Percentiles rank a stretch among this genome's conserved stretches.
Conservation (phyloP, 2,797 vertebrate species). For the Anas capensis region DNA sequence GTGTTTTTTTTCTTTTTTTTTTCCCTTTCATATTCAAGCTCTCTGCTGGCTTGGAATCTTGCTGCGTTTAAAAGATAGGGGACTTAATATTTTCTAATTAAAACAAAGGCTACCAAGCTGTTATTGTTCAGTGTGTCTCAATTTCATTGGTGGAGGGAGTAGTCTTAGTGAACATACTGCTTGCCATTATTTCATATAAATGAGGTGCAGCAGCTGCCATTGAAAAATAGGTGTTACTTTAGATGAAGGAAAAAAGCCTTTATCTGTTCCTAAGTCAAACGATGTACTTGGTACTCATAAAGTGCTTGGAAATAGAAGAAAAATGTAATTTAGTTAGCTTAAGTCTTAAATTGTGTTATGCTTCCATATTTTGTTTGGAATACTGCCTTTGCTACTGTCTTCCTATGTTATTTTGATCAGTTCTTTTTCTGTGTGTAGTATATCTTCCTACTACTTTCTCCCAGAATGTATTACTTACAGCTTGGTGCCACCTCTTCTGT, state of each 20-base stretch:
- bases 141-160: not conserved
- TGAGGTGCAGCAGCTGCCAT: not conserved
- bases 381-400: not conserved
- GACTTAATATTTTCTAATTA: not conserved
- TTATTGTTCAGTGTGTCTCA: not conserved
- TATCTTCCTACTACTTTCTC: not conserved
- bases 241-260: not conserved
- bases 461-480: not conserved
- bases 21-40: not conserved
- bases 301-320: not conserved
- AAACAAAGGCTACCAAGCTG: not conserved
- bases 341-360: not conserved
- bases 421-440: not conserved
- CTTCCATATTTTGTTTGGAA: not conserved
- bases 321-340: not conserved
- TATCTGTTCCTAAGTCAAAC: not conserved
- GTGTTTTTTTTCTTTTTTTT: accelerated
- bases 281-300: not conserved
- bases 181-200: not conserved
- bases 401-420: not conserved
- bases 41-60: not conserved
- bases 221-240: not conserved
- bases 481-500: not conserved
- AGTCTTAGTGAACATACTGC: not conserved
- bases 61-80: not conserved